These are phyloP conservation scores for Nomia melanderi DNA, from an alignment of 1,140 invertebrate genomes.

Conservation along the genomic window DNA sequence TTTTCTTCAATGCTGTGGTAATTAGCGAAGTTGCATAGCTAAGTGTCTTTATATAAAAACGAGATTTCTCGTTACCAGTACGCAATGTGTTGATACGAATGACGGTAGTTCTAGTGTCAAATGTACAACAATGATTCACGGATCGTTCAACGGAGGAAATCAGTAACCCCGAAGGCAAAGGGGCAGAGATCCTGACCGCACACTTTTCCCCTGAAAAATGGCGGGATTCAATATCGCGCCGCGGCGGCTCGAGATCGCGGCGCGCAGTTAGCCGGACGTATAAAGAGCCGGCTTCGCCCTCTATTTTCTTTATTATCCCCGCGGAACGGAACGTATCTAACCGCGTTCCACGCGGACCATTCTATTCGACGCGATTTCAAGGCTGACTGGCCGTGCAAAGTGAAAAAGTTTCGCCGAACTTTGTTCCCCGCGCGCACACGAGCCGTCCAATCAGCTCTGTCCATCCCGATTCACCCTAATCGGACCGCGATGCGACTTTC, in stretches of 20 bases:
- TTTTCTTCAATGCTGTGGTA: no score
- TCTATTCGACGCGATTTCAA: constrained; percentile 72
- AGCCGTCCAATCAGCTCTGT: no score
- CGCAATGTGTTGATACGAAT: no score
- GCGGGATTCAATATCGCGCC: constrained; percentile 63
- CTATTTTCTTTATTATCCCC: constrained; percentile 67
- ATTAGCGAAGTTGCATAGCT: no score
- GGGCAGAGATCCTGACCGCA: not conserved
- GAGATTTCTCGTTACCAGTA: no score
- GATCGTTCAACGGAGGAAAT: no score
- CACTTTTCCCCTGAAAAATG: constrained; percentile 58
- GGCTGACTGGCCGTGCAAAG: constrained; percentile 73
- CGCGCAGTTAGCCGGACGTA: constrained; percentile 54
- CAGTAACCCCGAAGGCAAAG: not conserved
- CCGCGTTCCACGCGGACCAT: constrained; percentile 12
- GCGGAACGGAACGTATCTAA: constrained; percentile 46
- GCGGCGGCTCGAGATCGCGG: constrained; percentile 45
- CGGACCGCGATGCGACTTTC: no score
- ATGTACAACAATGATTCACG: no score
- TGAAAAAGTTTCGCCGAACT: constrained; percentile 72
- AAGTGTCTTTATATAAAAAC: no score
- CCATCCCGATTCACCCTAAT: no score
- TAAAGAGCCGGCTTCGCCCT: constrained; percentile 52
- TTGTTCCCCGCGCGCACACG: no score
- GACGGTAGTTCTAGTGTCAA: no score